Conservation (phyloP, 2,797 vertebrate genomes). For the Trachurus trachurus region DNA sequence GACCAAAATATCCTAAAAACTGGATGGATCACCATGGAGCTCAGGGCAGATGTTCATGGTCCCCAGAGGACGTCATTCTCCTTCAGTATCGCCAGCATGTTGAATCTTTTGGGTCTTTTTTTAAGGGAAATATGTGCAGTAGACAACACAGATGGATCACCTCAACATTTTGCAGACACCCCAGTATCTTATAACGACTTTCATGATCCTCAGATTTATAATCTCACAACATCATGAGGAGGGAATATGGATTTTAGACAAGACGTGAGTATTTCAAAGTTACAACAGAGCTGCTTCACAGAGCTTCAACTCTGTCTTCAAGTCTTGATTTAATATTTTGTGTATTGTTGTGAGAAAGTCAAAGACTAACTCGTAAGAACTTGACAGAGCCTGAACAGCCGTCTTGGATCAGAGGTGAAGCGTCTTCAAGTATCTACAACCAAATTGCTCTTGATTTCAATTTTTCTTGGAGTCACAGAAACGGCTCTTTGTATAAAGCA, state of each 20-base stretch:
- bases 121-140: too few species aligned
- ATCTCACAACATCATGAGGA: not conserved
- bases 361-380: not conserved
- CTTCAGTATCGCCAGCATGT: not conserved
- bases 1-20: not conserved
- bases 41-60: not conserved
- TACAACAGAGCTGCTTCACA: not conserved
- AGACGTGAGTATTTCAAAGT: not conserved
- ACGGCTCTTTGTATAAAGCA: not conserved
- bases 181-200: too few species aligned
- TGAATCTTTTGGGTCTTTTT: not conserved
- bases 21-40: not conserved
- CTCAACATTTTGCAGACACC: not conserved
- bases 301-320: too few species aligned
- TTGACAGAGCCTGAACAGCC: too few species aligned
- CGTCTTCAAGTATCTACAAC: too few species aligned
- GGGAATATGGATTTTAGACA: not conserved
- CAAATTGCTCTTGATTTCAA: too few species aligned
- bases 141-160: not conserved
- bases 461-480: not conserved
- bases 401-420: too few species aligned
- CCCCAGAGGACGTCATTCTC: not conserved
- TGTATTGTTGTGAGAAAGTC: not conserved
- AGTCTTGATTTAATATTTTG: too few species aligned
- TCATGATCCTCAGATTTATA: not conserved